A percentile compares a stretch with the other conserved stretches of the same genome.
These are phyloP conservation scores for Chrysodeixis includens DNA, from an alignment of 2,888 invertebrate species.

Conservation along the genomic window DNA sequence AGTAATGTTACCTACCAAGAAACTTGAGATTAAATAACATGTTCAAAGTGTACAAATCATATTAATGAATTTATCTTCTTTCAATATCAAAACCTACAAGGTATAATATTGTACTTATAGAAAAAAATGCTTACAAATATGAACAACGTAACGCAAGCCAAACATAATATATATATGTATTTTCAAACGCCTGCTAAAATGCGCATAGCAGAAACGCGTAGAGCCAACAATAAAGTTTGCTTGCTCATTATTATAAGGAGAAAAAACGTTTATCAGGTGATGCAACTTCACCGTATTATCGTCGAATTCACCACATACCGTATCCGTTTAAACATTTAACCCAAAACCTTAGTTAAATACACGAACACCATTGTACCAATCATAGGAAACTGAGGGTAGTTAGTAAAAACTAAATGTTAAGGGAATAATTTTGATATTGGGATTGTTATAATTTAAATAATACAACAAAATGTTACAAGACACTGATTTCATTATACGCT, in stretches of 20 bases:
- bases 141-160: neutral
- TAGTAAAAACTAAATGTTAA: constrained; percentile 54
- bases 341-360: constrained; percentile 54
- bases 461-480: no score
- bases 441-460: neutral
- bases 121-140: no score
- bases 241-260: neutral
- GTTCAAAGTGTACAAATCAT: no score
- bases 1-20: no score
- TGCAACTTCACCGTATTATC: constrained; percentile 64
- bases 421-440: neutral
- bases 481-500: no score
- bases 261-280: constrained; percentile 20
- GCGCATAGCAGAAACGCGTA: constrained; percentile 8
- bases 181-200: constrained; percentile 9
- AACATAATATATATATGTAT: no score
- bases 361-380: constrained; percentile 75
- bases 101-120: no score
- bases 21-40: no score
- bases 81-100: no score
- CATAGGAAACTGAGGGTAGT: constrained; percentile 72
- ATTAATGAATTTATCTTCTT: no score
- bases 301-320: constrained; percentile 40
- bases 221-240: neutral
- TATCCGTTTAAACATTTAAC: constrained; percentile 10